Conservation (phyloP, 2,797 vertebrate species). For the Cephalopachus bancanus region DNA sequence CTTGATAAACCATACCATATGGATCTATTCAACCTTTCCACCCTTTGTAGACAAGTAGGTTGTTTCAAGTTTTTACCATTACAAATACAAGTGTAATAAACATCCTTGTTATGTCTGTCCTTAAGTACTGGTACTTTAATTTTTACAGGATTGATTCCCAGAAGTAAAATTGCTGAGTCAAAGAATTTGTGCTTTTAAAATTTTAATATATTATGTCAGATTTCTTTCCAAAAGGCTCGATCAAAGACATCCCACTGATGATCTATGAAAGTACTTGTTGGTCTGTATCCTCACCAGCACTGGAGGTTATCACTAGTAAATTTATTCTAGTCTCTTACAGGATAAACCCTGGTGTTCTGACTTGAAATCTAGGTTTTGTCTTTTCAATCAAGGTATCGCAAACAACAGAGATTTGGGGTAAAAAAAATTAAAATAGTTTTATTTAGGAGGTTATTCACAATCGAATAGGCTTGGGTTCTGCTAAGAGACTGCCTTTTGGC, state of each 20-base stretch:
- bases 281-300: background rate
- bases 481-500: slow-evolving; percentile 62
- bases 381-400: slow-evolving; percentile 45
- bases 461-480: slow-evolving; percentile 54
- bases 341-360: background rate
- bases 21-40: background rate
- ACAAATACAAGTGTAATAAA: slow-evolving; percentile 18
- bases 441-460: slow-evolving; percentile 66
- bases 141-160: slow-evolving; percentile 74
- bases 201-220: slow-evolving; percentile 70
- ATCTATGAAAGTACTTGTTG: background rate
- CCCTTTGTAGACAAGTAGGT: background rate
- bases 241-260: slow-evolving; percentile 10
- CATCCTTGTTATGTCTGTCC: background rate
- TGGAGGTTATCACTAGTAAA: background rate
- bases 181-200: slow-evolving; percentile 63
- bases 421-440: background rate
- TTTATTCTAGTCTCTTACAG: background rate
- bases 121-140: slow-evolving; percentile 54
- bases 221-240: slow-evolving; percentile 60
- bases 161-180: slow-evolving; percentile 72
- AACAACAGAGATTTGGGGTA: background rate
- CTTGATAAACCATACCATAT: background rate
- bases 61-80: slow-evolving; percentile 37
- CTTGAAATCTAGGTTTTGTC: background rate